These are phyloP conservation scores for Pedetes capensis DNA, from an alignment of 2,113 vertebrate genomes.

Conservation along the genomic window DNA sequence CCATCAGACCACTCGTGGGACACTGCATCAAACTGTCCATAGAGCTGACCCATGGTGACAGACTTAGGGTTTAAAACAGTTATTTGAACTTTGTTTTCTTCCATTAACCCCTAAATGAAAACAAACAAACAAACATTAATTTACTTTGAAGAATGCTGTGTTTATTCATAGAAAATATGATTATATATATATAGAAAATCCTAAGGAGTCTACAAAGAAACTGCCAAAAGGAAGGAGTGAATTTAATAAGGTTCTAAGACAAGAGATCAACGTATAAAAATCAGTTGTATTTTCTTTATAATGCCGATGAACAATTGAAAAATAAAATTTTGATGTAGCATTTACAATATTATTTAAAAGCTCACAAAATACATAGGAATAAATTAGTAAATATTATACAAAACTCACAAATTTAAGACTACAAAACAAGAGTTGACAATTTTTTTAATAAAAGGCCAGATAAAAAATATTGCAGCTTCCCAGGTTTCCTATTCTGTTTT, in stretches of 20 bases:
- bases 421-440: not conserved
- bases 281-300: not conserved
- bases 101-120: conserved; percentile 87
- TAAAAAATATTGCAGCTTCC: not conserved
- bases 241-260: not conserved
- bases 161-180: not conserved
- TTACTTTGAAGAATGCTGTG: not conserved
- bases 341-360: not conserved
- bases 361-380: not conserved
- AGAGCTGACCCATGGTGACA: conserved; percentile 93
- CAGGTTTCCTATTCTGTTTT: not conserved
- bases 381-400: not conserved
- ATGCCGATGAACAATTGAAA: not conserved
- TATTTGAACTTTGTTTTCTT: conserved; percentile 93
- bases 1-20: conserved; percentile 96
- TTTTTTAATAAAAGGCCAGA: not conserved
- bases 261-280: not conserved
- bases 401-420: not conserved
- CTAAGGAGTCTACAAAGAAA: not conserved
- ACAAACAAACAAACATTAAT: not conserved
- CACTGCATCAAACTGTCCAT: conserved; percentile 91
- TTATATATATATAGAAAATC: not conserved
- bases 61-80: conserved; percentile 94
- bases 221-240: not conserved
- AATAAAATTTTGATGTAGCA: not conserved